phyloP scores from a whole-genome alignment of 2,888 invertebrate species.

The Drosophila mercatorum region DNA sequence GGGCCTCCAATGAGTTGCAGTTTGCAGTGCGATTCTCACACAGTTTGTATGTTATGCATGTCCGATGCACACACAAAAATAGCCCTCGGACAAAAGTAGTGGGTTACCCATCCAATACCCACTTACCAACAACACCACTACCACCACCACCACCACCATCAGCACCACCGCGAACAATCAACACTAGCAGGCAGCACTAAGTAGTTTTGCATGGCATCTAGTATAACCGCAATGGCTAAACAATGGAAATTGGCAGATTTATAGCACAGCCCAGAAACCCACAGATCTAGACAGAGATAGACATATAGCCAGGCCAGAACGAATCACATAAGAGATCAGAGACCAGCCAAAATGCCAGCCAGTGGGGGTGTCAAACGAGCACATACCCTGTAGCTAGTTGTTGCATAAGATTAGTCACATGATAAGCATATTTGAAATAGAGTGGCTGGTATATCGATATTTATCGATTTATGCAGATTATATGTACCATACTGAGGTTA shows the following conservation, averaged over 20 bases:
- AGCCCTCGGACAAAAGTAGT: slow-evolving; percentile 83
- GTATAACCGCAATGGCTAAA: slow-evolving; percentile 57
- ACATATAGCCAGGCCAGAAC: slow-evolving; percentile 59
- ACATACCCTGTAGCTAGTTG: neutral
- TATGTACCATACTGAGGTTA: neutral
- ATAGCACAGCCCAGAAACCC: slow-evolving; percentile 74
- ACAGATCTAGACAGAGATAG: slow-evolving; percentile 51
- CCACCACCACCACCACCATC: neutral
- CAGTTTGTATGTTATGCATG: slow-evolving; percentile 54
- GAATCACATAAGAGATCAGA: slow-evolving; percentile 33
- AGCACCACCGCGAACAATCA: neutral
- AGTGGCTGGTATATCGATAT: neutral
- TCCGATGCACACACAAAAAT: slow-evolving; percentile 81
- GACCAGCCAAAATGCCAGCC: slow-evolving; percentile 27
- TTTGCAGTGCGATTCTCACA: slow-evolving; percentile 61
- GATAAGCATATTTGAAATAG: too few species aligned
- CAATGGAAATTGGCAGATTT: slow-evolving; percentile 78
- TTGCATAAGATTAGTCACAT: too few species aligned
- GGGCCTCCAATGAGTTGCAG: slow-evolving; percentile 77
- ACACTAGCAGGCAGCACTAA: slow-evolving; percentile 18
- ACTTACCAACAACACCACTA: slow-evolving; percentile 35
- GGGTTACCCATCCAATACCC: slow-evolving; percentile 49
- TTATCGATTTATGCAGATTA: neutral
- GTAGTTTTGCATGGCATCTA: slow-evolving; percentile 46
- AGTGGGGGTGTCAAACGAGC: neutral